Conservation (phyloP, 2,888 invertebrate species). For the Shargacucullia verbasci region DNA sequence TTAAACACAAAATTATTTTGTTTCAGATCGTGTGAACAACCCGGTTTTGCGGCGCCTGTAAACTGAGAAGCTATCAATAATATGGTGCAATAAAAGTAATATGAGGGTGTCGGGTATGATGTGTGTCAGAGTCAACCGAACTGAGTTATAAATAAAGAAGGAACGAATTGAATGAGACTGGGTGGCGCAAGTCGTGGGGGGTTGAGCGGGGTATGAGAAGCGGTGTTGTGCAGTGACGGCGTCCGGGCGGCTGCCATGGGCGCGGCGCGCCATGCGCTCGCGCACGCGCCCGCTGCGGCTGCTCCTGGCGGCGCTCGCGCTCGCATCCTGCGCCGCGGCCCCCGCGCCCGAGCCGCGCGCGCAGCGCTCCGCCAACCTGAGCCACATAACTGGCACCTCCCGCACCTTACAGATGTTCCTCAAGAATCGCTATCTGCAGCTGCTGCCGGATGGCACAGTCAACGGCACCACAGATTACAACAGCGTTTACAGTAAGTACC, state of each 20-base stretch:
- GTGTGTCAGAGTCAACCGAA: constrained; percentile 52
- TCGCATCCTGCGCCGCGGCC: constrained; percentile 85
- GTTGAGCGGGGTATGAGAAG: constrained; percentile 72
- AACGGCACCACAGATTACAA: constrained; percentile 94
- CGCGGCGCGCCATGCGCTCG: constrained; percentile 87
- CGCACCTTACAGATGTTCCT: constrained; percentile 95
- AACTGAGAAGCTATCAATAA: constrained; percentile 49
- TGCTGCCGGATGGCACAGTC: constrained; percentile 95
- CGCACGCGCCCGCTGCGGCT: constrained; percentile 87
- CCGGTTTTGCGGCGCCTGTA: constrained; percentile 71
- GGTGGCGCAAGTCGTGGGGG: constrained; percentile 47
- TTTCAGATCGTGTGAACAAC: constrained; percentile 80
- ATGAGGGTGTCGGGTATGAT: constrained; percentile 56
- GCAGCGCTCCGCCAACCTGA: constrained; percentile 94
- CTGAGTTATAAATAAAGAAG: constrained; percentile 47
- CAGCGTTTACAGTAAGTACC: constrained; percentile 95
- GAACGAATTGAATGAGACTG: constrained; percentile 34
- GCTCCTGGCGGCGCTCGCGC: constrained; percentile 88
- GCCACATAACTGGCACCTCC: constrained; percentile 93
- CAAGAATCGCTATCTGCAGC: constrained; percentile 94
- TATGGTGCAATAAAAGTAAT: constrained; percentile 59
- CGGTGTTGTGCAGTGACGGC: constrained; percentile 85
- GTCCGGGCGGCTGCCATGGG: constrained; percentile 86
- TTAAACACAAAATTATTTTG: constrained; percentile 76
- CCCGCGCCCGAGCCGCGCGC: constrained; percentile 89